These are phyloP conservation scores for Typhlichthys subterraneus DNA, from an alignment of 2,797 vertebrate species.

Conservation along the genomic window DNA sequence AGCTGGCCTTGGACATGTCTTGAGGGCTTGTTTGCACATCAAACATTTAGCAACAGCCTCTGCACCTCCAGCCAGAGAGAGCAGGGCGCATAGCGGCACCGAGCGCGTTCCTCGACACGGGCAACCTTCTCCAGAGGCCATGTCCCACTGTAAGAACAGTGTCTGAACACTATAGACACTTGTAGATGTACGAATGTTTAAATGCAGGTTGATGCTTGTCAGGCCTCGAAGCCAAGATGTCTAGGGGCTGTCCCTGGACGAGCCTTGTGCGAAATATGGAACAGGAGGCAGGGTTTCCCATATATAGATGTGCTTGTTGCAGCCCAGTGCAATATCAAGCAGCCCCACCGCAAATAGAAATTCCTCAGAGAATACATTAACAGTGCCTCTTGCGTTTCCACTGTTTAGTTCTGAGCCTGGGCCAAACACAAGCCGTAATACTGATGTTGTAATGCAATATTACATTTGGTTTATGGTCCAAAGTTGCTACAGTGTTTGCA, in stretches of 20 bases:
- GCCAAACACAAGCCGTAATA: constrained; percentile 4
- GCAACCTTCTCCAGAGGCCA: constrained; percentile 10
- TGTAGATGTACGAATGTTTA: constrained; percentile 12
- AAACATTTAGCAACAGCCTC: constrained; percentile 70
- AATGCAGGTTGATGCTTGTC: constrained; percentile 35
- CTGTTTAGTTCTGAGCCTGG: constrained; percentile 28
- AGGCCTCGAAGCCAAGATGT: constrained; percentile 4
- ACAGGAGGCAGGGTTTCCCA: constrained; percentile 53
- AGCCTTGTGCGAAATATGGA: constrained; percentile 10
- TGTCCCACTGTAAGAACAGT: constrained; percentile 15
- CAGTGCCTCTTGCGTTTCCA: constrained; percentile 36
- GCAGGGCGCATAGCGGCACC: not conserved
- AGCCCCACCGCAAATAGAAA: constrained; percentile 49
- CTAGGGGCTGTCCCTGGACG: constrained; percentile 27
- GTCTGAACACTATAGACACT: constrained; percentile 9
- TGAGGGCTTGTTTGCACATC: constrained; percentile 74
- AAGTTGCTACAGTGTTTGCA: too few species aligned
- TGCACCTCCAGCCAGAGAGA: constrained; percentile 55
- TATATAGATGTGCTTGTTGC: constrained; percentile 48
- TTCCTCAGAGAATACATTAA: constrained; percentile 36
- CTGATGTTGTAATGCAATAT: not conserved
- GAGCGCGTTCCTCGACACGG: constrained; percentile 6
- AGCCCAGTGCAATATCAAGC: not conserved
- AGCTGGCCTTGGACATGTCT: constrained; percentile 53
- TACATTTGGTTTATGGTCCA: not conserved